Evolutionary conservation across 2,797 vertebrate species (phyloP), one percentile per base, ranked within the genome.

Genomic region (Acipenser ruthenus): DNA sequence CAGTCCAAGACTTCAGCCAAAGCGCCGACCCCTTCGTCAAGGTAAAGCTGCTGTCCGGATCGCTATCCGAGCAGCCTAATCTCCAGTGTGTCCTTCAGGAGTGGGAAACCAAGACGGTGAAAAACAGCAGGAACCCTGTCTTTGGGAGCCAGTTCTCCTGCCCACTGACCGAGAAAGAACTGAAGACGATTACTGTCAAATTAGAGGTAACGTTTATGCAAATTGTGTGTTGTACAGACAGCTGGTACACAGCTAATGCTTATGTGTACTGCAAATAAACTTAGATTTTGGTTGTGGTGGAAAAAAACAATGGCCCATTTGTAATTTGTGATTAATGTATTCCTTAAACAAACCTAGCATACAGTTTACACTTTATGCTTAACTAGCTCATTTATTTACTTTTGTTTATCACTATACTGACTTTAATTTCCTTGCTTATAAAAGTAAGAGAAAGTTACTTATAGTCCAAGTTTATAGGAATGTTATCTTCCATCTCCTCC

Each of bases 81-180:
- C 68, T 89, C 53, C 85, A 82, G 73, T 72, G 79, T 0, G 50
- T 88, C 59, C 70, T 91, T 72, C 76, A 85, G 1, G 84, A 91
- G 72, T 88, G 85, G 84, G 75, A 79, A 70, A 89, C 85, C 4
- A 79, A 60, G 8, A 71, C 83, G n/a, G 84, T 90, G 69, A 91
- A 86, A 74, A 82, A 82, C 73, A 81, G 77, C 73, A 81, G 74
- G 63, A 81, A 75, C 66, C 84, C 89, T 60, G 66, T 72, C 60
- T 92, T 88, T 75, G 86, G 83, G 66, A 86, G 92, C 61, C 77
- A 83, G 74, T 91, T 89, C 72, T 83, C 77, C 74, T 91, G 76
- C 51, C 64, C 71, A 12, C 75, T 92, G 66, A 69, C 73, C 10
- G 75, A 86, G 58, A 55, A 80, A 0, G 62, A 69, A 9, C 70